phyloP scores from a whole-genome alignment of 2,888 invertebrate genomes.

The Heliconius charithonia region DNA sequence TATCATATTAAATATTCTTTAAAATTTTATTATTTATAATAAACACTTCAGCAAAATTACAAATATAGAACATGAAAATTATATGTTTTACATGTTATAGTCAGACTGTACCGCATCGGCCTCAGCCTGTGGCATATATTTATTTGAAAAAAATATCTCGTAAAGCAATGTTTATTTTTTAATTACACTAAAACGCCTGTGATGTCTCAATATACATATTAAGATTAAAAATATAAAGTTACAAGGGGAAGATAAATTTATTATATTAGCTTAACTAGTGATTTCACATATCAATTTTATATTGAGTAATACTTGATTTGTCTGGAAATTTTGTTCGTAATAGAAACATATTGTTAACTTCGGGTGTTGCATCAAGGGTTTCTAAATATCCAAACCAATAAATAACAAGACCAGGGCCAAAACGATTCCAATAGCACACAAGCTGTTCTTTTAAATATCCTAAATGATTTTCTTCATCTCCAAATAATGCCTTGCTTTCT shows the following conservation, averaged over 20 bases:
- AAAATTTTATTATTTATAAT: too few species aligned
- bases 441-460: constrained; percentile 93
- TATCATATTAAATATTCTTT: too few species aligned
- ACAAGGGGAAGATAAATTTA: background rate
- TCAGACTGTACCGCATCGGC: too few species aligned
- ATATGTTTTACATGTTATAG: too few species aligned
- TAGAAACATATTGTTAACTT: constrained; percentile 85
- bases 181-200: background rate
- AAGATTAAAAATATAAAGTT: background rate
- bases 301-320: constrained; percentile 75
- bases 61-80: too few species aligned
- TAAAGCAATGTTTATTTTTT: background rate
- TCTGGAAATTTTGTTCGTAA: constrained; percentile 82
- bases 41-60: too few species aligned
- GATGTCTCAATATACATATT: background rate
- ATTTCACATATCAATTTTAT: constrained; percentile 64
- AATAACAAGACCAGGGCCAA: constrained; percentile 96
- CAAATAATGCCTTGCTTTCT: constrained; percentile 98
- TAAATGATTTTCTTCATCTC: constrained; percentile 91
- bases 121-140: too few species aligned
- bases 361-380: constrained; percentile 86
- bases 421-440: constrained; percentile 95
- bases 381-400: constrained; percentile 97
- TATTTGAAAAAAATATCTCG: background rate
- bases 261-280: background rate